These are phyloP conservation scores for Argyrosomus japonicus DNA, from an alignment of 2,113 vertebrate species.

Conservation along the genomic window DNA sequence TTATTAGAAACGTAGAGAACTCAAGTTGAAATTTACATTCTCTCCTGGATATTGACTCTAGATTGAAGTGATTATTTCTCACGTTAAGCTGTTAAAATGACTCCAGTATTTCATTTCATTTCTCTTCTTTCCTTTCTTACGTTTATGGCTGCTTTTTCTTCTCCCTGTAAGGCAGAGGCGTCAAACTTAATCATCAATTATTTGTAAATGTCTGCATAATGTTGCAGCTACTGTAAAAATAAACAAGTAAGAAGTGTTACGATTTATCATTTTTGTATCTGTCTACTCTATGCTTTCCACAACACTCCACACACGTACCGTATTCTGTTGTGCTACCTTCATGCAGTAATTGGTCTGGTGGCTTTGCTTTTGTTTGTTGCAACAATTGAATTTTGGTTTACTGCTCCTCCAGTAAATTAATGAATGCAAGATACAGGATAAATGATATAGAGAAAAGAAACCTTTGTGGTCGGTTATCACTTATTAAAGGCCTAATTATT, in stretches of 20 bases:
- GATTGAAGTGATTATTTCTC: conserved; percentile 17
- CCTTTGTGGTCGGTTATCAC: conserved; percentile 8
- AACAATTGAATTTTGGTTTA: background rate
- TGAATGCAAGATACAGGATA: background rate
- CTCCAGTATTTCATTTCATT: conserved; percentile 12
- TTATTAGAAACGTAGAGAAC: background rate
- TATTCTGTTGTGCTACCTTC: background rate
- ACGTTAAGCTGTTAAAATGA: conserved; percentile 20
- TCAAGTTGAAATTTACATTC: conserved; percentile 14
- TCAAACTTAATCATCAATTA: conserved; percentile 20
- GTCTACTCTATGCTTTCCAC: too few species aligned
- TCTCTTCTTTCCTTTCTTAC: background rate
- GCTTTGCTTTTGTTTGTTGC: background rate
- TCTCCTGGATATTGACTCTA: conserved; percentile 20
- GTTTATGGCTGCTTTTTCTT: background rate
- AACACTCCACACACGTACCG: background rate
- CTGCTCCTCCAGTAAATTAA: background rate
- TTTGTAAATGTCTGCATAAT: conserved; percentile 7
- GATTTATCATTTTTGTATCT: too few species aligned
- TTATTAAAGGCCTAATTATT: conserved; percentile 20
- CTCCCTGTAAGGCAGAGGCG: conserved; percentile 9
- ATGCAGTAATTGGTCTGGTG: background rate
- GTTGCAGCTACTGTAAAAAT: background rate
- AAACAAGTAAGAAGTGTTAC: too few species aligned
- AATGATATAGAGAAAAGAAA: background rate